Base-by-base conservation (phyloP, 2,113 vertebrate genomes). In the Ochotona curzoniae region DNA sequence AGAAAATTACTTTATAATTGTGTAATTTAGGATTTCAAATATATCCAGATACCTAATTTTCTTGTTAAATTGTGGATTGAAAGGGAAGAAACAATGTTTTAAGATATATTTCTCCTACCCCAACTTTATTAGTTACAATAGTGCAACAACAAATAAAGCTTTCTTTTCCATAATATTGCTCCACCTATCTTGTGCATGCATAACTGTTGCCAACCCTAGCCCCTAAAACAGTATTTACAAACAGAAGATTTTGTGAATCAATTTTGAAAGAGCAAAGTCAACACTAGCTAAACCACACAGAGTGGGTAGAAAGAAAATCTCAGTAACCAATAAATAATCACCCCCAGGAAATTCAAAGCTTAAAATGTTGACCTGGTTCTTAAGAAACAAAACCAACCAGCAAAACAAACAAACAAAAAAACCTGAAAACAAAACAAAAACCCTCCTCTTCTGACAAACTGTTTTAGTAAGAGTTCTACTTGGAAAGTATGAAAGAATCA, bases 401-500 rank as follows among this genome's bases (percentile, higher is more conserved):
- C 74, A 44, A 44, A 44, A 44, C 38, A 44, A 44, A 44, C 38
- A 44, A 44, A 44, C 38, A 3, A 44, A 44, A 44, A 44, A 44
- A 44, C 3, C 38, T 44, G 38, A 44, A 44, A 44, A 44, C 6
- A 6, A 44, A 44, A 44, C 38, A 44, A 44, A 44, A 44, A 44
- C 38, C 38, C 6, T 83, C 32, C 60, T 88, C 83, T 85, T 93
- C 73, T 60, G 18, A 26, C 21, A 96, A 83, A 94, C 61, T 51
- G 3, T 1, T 51, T 93, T 60, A 5, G 0, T 81, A 71, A 6
- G 38, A 44, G 47, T 94, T 96, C 71, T 90, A n/a, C 74, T 38
- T 64, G 78, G 76, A 95, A 86, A 96, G 32, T 57, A 94, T 54
- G 47, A 91, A n/a, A 1, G 23, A 95, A 96, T 95, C 1, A 5